These are phyloP conservation scores for Acanthoscelides obtectus DNA, from an alignment of 2,888 invertebrate genomes.

Conservation along the genomic window DNA sequence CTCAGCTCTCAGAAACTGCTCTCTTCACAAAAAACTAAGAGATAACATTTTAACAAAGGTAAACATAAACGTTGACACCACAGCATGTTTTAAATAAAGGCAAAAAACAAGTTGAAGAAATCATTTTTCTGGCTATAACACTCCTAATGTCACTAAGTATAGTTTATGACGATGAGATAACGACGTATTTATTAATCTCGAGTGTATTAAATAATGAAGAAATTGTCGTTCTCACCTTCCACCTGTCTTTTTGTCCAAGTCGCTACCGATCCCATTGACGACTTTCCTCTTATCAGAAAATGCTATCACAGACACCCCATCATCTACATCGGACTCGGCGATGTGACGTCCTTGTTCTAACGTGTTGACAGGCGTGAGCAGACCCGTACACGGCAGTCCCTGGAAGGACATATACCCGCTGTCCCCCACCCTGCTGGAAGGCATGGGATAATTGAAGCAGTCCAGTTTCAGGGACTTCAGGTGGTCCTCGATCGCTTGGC, in stretches of 20 bases:
- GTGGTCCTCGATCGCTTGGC: conserved; percentile 36
- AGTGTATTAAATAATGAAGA: too few relatives aligned
- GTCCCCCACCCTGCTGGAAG: conserved; percentile 62
- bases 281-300: conserved; percentile 13
- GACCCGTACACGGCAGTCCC: conserved; percentile 49
- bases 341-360: conserved; percentile 43
- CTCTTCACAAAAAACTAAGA: too few relatives aligned
- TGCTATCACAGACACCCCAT: conserved; percentile 12
- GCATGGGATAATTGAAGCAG: conserved; percentile 43
- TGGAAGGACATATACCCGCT: conserved; percentile 74
- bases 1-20: too few relatives aligned
- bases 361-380: conserved; percentile 39
- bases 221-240: conserved; percentile 3
- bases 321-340: conserved; percentile 38
- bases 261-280: conserved; percentile 9
- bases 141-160: too few relatives aligned
- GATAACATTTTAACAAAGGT: too few relatives aligned
- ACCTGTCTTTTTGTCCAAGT: conserved; percentile 18
- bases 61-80: too few relatives aligned
- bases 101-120: too few relatives aligned
- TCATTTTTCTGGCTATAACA: too few relatives aligned
- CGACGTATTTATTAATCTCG: too few relatives aligned
- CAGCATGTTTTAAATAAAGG: too few relatives aligned
- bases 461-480: conserved; percentile 44
- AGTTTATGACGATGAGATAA: too few relatives aligned